phyloP scores from a whole-genome alignment of 2,888 invertebrate genomes.

The Chaitophorus viminalis region DNA sequence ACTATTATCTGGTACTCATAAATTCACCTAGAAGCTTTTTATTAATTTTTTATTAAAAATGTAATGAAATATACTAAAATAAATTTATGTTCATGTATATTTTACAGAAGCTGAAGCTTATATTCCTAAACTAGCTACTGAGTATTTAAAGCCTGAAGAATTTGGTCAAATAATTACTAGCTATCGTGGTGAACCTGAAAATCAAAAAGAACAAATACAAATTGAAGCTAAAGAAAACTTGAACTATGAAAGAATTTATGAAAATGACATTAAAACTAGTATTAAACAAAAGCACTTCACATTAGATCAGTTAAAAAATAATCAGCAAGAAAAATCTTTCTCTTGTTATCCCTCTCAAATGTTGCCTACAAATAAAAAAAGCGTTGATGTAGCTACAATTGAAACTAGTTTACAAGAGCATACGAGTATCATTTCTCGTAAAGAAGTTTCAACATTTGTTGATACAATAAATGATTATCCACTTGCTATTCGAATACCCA shows the following conservation, averaged over 20 bases:
- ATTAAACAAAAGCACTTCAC: slow-evolving; percentile 25
- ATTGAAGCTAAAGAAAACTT: slow-evolving; percentile 17
- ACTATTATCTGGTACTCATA: too few relatives aligned
- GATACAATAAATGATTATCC: slow-evolving; percentile 44
- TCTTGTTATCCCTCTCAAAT: slow-evolving; percentile 1
- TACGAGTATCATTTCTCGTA: slow-evolving; percentile 38
- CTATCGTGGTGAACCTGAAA: slow-evolving; percentile 10
- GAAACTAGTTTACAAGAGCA: slow-evolving; percentile 34
- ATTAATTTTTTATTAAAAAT: neutral
- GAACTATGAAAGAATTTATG: slow-evolving; percentile 34
- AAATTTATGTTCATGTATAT: neutral
- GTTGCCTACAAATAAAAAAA: neutral
- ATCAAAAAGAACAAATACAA: slow-evolving; percentile 8
- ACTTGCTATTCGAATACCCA: slow-evolving; percentile 71
- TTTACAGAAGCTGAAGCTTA: slow-evolving; percentile 53
- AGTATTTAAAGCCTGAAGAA: slow-evolving; percentile 47
- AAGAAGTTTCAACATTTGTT: slow-evolving; percentile 41
- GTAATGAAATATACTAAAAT: neutral
- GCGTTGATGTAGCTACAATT: slow-evolving; percentile 12
- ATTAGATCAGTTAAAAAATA: slow-evolving; percentile 38
- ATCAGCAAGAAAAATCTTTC: neutral
- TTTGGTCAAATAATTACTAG: slow-evolving; percentile 61
- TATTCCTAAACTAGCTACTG: slow-evolving; percentile 35
- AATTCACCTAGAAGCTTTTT: neutral
- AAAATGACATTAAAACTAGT: slow-evolving; percentile 31